A percentile compares a stretch with the other conserved stretches of the same genome.
These are phyloP conservation scores for Tamandua tetradactyla DNA, from an alignment of 2,797 vertebrate species.

Conservation along the genomic window DNA sequence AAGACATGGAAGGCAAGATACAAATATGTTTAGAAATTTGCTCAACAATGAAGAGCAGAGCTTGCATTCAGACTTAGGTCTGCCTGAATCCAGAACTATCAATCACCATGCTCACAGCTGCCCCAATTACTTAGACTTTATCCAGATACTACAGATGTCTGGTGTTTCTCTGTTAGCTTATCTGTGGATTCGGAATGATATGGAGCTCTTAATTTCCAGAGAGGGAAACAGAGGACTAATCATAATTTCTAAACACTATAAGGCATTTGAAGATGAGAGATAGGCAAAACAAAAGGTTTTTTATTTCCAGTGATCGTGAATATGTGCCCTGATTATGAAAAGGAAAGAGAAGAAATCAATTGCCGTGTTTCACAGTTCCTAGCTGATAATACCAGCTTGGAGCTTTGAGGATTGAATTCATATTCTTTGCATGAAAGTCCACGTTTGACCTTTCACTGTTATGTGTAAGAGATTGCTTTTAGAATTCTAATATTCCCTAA, in stretches of 20 bases:
- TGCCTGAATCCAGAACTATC: neutral
- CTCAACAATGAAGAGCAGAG: neutral
- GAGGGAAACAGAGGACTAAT: neutral
- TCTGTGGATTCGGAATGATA: neutral
- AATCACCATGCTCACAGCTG: neutral
- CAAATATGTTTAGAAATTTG: neutral
- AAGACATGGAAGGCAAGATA: neutral
- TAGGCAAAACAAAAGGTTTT: neutral
- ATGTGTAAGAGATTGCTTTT: conserved; percentile 23
- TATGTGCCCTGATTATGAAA: neutral
- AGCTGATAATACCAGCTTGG: neutral
- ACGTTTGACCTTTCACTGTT: neutral
- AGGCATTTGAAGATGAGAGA: conserved; percentile 14
- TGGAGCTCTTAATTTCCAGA: neutral
- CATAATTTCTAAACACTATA: conserved; percentile 41
- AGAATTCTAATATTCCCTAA: conserved; percentile 50
- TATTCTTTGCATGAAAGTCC: neutral
- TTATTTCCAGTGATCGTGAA: neutral
- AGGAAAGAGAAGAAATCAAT: neutral
- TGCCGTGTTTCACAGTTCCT: conserved; percentile 27
- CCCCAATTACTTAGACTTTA: neutral
- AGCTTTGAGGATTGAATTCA: conserved; percentile 39
- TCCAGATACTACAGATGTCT: neutral
- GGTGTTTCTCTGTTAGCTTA: neutral
- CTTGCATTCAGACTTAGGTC: neutral